Base-by-base conservation (phyloP, 2,888 invertebrate species). In the Pantelozetes paolii region DNA sequence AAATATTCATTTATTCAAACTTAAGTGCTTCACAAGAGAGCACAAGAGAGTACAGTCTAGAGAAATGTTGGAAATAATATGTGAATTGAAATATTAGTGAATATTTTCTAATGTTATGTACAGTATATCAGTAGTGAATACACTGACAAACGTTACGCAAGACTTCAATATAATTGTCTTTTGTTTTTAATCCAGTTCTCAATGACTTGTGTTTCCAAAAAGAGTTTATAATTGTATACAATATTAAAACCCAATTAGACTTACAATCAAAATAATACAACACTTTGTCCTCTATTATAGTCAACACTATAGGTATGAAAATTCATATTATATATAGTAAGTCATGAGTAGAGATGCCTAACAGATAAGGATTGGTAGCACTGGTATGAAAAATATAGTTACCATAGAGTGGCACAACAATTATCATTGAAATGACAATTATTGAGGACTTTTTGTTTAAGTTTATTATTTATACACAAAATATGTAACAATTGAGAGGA, bases 1-100 rank as follows among this genome's bases (percentile, higher is more conserved):
- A 67, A 67, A 67, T 67, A 67, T 67, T 67, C 67, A 67, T 67
- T 67, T 67, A 67, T 67, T 67, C 67, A 67, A 67, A 67, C 67
- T 67, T 67, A 67, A 67, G 67, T 67, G 67, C 67, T 67, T 67
- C 40, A 42, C 23, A 67, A 40, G 40, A 67, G 67, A 36, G 40
- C 20, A 26, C 18, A 2, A 15, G 15, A 9, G 5, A 15, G 28
- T 23, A 57, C 23, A 30, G 26, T 57, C 26, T 57, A 57, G n/a
- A 67, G 42, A 67, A 40, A 67, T 67, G 23, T 67, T 42, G 30
- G 20, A 40, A 67, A 40, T 67, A 67, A 23, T 62, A 28, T 62
- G 32, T n/a, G 28, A 62, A 30, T 11, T 6, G 18, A 15, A 59
- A 62, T 62, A 62, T 32, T 62, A 23, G 5, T 9, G 23, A 54